Evolutionary conservation across 2,888 invertebrate genomes (phyloP).

Genomic region (Coelopa pilipes): DNA sequence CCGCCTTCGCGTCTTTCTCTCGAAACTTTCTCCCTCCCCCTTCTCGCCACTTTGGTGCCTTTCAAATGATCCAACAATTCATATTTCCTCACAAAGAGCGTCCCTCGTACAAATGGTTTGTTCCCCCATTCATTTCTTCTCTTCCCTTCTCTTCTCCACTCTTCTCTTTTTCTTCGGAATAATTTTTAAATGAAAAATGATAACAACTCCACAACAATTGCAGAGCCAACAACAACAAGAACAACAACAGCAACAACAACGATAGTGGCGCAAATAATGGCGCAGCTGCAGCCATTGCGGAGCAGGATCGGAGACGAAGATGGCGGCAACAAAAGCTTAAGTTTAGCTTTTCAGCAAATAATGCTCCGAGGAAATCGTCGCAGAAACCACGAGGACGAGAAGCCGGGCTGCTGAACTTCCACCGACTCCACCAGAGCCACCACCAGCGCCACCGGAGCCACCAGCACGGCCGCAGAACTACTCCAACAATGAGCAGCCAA

Average conservation of each 20-base stretch:
- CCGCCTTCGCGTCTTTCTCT: slow-evolving; percentile 15
- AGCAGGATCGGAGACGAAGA: not conserved
- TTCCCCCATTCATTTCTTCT: too few species aligned
- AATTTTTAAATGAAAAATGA: slow-evolving; percentile 32
- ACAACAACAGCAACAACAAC: too few species aligned
- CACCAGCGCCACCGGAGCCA: not conserved
- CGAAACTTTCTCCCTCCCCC: not conserved
- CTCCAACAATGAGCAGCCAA: slow-evolving; percentile 2
- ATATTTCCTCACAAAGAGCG: too few species aligned
- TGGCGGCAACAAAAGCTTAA: slow-evolving; percentile 27
- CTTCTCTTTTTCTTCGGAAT: slow-evolving; percentile 2
- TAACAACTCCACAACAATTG: slow-evolving; percentile 5
- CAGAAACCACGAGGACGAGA: slow-evolving; percentile 31
- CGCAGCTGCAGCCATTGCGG: slow-evolving; percentile 20
- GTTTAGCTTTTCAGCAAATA: slow-evolving; percentile 40
- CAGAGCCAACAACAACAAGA: too few species aligned
- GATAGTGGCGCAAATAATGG: slow-evolving; percentile 1
- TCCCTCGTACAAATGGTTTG: not conserved
- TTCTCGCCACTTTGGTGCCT: not conserved
- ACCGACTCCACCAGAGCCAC: slow-evolving; percentile 1
- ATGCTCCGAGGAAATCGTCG: slow-evolving; percentile 36
- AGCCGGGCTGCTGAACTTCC: slow-evolving; percentile 6
- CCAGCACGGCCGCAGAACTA: slow-evolving; percentile 25
- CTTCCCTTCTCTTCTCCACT: too few species aligned
- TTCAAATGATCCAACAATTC: too few species aligned